Percentiles rank a stretch among this genome's conserved stretches.
Conservation (phyloP, 1,140 invertebrate species). For the Rhizoglyphus robini region DNA sequence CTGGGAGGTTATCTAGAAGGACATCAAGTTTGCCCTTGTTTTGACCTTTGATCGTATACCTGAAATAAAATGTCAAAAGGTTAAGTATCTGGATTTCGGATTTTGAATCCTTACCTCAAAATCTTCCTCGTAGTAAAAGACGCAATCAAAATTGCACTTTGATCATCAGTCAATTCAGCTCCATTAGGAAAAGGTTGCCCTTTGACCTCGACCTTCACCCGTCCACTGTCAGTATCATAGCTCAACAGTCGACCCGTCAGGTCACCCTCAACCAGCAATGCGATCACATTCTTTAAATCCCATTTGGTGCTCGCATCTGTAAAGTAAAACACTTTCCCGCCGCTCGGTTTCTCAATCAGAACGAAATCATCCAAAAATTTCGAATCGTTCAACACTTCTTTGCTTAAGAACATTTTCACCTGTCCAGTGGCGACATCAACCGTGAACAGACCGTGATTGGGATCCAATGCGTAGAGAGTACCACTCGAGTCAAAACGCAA, state of each 20-base stretch:
- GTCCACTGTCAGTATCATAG: constrained; percentile 1
- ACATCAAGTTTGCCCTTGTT: constrained; percentile 53
- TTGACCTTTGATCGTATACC: too few species aligned
- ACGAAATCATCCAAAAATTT: constrained; percentile 21
- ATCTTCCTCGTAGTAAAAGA: constrained; percentile 39
- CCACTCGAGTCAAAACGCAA: constrained; percentile 56
- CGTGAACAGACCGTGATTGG: constrained; percentile 50
- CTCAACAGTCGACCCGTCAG: constrained; percentile 16
- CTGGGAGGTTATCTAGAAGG: constrained; percentile 59
- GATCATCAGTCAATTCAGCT: constrained; percentile 53
- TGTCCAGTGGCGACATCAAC: constrained; percentile 4
- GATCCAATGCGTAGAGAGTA: constrained; percentile 54
- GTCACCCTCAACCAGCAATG: not conserved
- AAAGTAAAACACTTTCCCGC: not conserved
- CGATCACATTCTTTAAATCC: constrained; percentile 1
- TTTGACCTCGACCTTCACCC: not conserved
- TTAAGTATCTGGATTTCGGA: too few species aligned
- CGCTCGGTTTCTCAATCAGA: constrained; percentile 3
- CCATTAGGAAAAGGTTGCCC: constrained; percentile 19
- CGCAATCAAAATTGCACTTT: constrained; percentile 53
- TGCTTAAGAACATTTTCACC: not conserved
- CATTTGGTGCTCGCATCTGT: constrained; percentile 20
- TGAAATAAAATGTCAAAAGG: too few species aligned
- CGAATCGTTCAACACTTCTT: not conserved
- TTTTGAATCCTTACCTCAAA: constrained; percentile 54